Percentiles rank a stretch among this genome's conserved stretches.
These are phyloP conservation scores for Varroa destructor DNA, from an alignment of 1,140 invertebrate genomes.

Conservation along the genomic window DNA sequence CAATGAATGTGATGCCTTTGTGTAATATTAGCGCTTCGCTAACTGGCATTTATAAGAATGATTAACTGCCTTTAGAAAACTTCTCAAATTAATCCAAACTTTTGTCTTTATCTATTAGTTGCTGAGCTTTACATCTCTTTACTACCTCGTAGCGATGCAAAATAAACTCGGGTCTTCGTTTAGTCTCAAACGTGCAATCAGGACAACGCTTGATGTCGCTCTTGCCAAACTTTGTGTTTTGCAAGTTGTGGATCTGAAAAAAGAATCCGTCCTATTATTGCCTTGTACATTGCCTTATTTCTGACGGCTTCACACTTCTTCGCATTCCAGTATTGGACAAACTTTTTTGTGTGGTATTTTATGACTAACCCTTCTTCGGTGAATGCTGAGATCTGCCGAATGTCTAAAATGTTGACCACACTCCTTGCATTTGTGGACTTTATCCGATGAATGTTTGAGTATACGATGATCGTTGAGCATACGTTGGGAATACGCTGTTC, in stretches of 20 bases:
- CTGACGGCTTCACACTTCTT: no score
- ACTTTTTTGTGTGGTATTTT: no score
- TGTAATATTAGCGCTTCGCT: no score
- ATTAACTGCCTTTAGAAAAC: no score
- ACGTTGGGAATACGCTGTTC: neutral
- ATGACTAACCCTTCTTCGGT: neutral
- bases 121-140: no score
- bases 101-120: no score
- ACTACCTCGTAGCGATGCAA: neutral
- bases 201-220: constrained; percentile 13
- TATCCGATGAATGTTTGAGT: neutral
- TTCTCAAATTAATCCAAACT: no score
- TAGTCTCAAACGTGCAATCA: constrained; percentile 2
- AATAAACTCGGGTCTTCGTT: constrained; percentile 1
- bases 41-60: no score
- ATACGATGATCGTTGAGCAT: neutral
- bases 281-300: no score
- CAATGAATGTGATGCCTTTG: no score
- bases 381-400: constrained; percentile 13
- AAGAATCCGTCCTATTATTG: no score
- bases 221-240: constrained; percentile 2
- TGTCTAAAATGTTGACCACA: constrained; percentile 7
- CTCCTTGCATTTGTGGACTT: constrained; percentile 24
- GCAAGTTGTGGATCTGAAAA: constrained; percentile 14
- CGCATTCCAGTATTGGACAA: no score